Evolutionary conservation across 2,797 vertebrate species (phyloP).

Genomic region (Neosilurus mollespiculum): DNA sequence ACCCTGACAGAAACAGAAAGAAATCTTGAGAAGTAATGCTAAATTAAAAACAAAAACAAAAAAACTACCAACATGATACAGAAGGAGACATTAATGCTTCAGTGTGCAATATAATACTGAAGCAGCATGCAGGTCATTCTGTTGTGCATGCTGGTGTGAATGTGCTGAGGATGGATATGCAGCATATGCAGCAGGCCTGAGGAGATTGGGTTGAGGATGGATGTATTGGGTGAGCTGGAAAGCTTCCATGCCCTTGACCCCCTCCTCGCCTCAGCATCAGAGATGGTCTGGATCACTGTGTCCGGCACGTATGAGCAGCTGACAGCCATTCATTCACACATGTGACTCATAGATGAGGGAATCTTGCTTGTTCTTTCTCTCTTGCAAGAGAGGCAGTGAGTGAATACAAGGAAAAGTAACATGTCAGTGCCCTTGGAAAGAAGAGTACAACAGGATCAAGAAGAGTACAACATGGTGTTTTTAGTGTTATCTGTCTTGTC

Average conservation of each 20-base stretch:
- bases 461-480: background rate
- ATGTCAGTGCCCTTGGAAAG: background rate
- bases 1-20: constrained; percentile 2
- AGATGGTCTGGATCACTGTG: constrained; percentile 53
- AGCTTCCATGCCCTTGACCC: constrained; percentile 52
- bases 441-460: background rate
- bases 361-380: constrained; percentile 21
- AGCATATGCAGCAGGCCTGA: constrained; percentile 45
- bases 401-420: constrained; percentile 12
- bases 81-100: constrained; percentile 26
- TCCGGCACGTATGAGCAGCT: constrained; percentile 49
- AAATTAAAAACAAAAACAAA: constrained; percentile 7
- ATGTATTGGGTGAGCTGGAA: constrained; percentile 58
- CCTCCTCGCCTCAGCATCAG: constrained; percentile 33
- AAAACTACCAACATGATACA: constrained; percentile 22
- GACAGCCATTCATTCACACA: constrained; percentile 56
- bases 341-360: constrained; percentile 27
- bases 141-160: constrained; percentile 48
- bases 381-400: background rate
- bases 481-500: background rate
- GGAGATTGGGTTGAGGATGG: constrained; percentile 47
- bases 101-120: constrained; percentile 49
- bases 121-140: constrained; percentile 45
- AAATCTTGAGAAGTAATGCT: background rate
- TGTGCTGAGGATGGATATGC: constrained; percentile 58